Evolutionary conservation across 2,888 invertebrate genomes (phyloP).

Genomic region (Octodonta nipae): DNA sequence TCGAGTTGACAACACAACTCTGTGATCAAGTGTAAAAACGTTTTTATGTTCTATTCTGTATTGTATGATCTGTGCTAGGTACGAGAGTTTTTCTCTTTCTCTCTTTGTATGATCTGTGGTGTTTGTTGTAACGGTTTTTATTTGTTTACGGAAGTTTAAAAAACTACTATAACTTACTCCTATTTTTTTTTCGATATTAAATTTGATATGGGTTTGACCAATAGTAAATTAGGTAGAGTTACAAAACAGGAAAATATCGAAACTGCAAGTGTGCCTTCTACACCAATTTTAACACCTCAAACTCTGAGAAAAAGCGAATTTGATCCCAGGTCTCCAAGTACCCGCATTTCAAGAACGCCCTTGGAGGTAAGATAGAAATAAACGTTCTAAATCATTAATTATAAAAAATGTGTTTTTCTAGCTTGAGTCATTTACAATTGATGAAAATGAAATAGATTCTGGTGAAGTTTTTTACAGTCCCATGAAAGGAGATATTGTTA

Average conservation of each 20-base stretch:
- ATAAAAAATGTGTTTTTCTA: background rate
- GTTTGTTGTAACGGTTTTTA: too few species aligned
- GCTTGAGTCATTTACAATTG: background rate
- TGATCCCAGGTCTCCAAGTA: conserved; percentile 49
- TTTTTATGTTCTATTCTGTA: too few species aligned
- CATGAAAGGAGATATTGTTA: too few species aligned
- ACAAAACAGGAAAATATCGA: conserved; percentile 10
- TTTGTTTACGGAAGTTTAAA: too few species aligned
- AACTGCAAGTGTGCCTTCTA: conserved; percentile 16
- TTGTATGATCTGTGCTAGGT: too few species aligned
- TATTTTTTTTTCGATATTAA: too few species aligned
- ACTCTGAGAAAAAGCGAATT: conserved; percentile 13
- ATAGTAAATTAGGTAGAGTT: conserved; percentile 18
- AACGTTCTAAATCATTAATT: background rate
- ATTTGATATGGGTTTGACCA: conserved; percentile 18
- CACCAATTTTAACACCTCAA: conserved; percentile 21
- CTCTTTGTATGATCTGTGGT: too few species aligned
- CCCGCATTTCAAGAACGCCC: conserved; percentile 45
- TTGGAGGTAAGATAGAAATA: conserved; percentile 38
- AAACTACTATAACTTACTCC: too few species aligned
- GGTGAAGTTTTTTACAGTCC: background rate
- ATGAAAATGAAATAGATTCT: background rate
- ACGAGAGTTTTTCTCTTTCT: too few species aligned
- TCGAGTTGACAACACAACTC: too few species aligned
- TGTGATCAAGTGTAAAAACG: too few species aligned